Percentiles rank a stretch among this genome's conserved stretches.
phyloP scores from a whole-genome alignment of 1,140 invertebrate species.

The Microplitis demolitor region DNA sequence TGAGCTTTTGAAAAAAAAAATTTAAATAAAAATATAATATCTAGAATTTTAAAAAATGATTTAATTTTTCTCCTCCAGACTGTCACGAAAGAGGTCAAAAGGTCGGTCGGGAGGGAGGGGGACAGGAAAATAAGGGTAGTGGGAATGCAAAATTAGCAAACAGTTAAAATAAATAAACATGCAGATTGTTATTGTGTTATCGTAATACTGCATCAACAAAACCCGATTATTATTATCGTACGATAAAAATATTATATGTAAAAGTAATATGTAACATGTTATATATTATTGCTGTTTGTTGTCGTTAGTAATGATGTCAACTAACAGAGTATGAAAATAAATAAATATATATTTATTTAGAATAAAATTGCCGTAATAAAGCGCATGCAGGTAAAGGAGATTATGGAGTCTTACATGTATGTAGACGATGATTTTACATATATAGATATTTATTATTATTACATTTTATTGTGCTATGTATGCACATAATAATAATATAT shows the following conservation, averaged over 20 bases:
- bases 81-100: constrained; percentile 65
- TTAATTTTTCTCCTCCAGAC: constrained; percentile 58
- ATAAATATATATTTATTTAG: constrained; percentile 33
- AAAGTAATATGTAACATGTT: constrained; percentile 9
- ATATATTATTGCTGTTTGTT: too few relatives aligned
- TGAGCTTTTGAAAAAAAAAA: constrained; percentile 41
- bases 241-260: constrained; percentile 25
- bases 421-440: constrained; percentile 6
- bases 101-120: constrained; percentile 38
- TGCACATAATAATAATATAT: too few relatives aligned
- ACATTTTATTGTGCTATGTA: too few relatives aligned
- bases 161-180: constrained; percentile 27
- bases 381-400: constrained; percentile 28
- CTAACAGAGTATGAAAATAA: constrained; percentile 14
- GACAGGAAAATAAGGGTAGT: constrained; percentile 22
- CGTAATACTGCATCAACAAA: constrained; percentile 17
- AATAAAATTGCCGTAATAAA: constrained; percentile 14
- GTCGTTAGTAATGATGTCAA: neutral
- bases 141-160: constrained; percentile 28
- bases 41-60: constrained; percentile 31
- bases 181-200: constrained; percentile 6
- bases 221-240: constrained; percentile 29
- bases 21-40: constrained; percentile 43
- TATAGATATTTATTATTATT: constrained; percentile 37
- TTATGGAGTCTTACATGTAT: constrained; percentile 13